Conservation (phyloP, 2,797 vertebrate species). For the Sebastolobus altivelis region DNA sequence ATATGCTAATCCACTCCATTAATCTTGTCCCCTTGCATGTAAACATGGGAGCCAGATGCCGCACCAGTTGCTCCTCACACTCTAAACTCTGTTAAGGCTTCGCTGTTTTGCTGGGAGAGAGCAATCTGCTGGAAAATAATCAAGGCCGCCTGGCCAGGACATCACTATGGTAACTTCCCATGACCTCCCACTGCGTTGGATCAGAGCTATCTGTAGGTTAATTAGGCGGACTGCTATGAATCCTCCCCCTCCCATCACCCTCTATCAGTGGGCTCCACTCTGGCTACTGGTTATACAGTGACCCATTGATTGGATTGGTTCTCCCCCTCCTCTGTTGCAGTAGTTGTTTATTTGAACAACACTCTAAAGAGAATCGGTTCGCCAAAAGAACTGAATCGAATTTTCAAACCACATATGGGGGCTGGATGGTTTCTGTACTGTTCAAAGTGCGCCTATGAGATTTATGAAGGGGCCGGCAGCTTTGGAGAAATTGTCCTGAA, state of each 20-base stretch:
- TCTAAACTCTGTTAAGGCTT: conserved; percentile 87
- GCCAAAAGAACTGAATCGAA: background rate
- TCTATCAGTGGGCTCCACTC: conserved; percentile 81
- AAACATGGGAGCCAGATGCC: conserved; percentile 87
- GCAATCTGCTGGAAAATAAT: conserved; percentile 87
- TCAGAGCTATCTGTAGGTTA: conserved; percentile 82
- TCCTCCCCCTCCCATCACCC: conserved; percentile 74
- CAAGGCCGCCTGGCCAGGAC: conserved; percentile 85
- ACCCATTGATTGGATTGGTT: conserved; percentile 76
- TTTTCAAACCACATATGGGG: conserved; percentile 3
- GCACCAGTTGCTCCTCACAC: conserved; percentile 88
- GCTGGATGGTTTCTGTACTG: conserved; percentile 3
- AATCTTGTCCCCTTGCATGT: conserved; percentile 88
- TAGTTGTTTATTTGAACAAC: conserved; percentile 32
- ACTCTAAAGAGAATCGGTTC: conserved; percentile 15
- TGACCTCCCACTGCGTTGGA: conserved; percentile 79
- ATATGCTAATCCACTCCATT: conserved; percentile 89
- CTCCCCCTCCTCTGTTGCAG: conserved; percentile 50
- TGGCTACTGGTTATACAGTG: conserved; percentile 76
- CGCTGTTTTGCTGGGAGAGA: conserved; percentile 78
- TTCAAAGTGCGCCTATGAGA: conserved; percentile 18
- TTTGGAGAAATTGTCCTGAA: conserved; percentile 4
- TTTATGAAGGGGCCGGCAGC: conserved; percentile 1
- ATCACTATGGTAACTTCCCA: conserved; percentile 85
- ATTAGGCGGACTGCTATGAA: conserved; percentile 85